These are phyloP conservation scores for Syngnathus rostellatus DNA, from an alignment of 2,797 vertebrate genomes.

Conservation along the genomic window DNA sequence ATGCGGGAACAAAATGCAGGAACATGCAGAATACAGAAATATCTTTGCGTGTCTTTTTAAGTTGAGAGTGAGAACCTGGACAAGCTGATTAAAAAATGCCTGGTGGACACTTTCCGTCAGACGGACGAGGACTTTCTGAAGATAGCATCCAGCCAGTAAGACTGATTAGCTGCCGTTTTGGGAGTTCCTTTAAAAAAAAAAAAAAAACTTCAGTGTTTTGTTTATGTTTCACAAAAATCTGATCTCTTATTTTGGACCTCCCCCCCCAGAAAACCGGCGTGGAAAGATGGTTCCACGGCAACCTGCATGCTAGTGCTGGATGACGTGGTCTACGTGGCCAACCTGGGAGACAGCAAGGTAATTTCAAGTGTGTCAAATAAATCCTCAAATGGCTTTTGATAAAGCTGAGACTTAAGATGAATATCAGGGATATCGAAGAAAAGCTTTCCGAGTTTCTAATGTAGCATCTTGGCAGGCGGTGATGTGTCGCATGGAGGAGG, in stretches of 20 bases:
- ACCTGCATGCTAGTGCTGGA: conserved; percentile 86
- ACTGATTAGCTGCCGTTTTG: background rate
- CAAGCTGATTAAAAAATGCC: conserved; percentile 85
- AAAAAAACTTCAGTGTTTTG: too few species aligned
- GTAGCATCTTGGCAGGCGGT: conserved; percentile 70
- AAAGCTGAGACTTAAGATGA: too few species aligned
- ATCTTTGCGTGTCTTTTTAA: conserved; percentile 39
- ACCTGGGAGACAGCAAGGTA: conserved; percentile 92
- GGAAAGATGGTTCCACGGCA: conserved; percentile 97
- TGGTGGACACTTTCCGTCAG: conserved; percentile 86
- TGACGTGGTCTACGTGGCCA: conserved; percentile 85
- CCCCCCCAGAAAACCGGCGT: conserved; percentile 82
- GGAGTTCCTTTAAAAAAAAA: background rate
- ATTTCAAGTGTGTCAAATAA: background rate
- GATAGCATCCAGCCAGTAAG: conserved; percentile 94
- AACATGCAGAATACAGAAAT: background rate
- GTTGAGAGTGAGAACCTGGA: conserved; percentile 80
- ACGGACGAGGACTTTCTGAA: conserved; percentile 94
- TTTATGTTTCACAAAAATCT: too few species aligned
- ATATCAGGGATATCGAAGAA: background rate
- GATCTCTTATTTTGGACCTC: too few species aligned
- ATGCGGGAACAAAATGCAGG: too few species aligned
- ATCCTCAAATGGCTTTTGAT: too few species aligned
- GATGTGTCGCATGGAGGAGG: conserved; percentile 82
- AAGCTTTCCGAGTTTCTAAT: background rate